phyloP scores from a whole-genome alignment of 1,140 invertebrate genomes.

The Caenorhabditis briggsae region DNA sequence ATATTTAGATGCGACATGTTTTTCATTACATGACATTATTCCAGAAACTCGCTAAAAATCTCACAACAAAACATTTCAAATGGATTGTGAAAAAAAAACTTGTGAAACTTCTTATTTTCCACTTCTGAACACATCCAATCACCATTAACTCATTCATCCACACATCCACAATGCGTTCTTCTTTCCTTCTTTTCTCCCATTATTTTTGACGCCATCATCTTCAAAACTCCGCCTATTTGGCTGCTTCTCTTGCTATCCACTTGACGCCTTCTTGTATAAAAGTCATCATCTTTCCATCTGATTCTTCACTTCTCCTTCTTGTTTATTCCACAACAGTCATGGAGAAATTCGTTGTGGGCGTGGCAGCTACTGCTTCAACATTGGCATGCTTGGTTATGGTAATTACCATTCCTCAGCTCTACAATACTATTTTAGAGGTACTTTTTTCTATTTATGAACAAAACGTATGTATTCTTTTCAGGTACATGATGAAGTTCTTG shows the following conservation, averaged over 20 bases:
- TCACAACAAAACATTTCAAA: neutral
- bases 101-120: neutral
- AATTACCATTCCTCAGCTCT: slow-evolving; percentile 37
- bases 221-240: slow-evolving; percentile 26
- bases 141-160: slow-evolving; percentile 49
- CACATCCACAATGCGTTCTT: slow-evolving; percentile 33
- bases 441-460: neutral
- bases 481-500: slow-evolving; percentile 56
- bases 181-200: slow-evolving; percentile 1
- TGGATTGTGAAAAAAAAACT: too few species aligned
- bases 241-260: neutral
- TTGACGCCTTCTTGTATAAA: slow-evolving; percentile 51
- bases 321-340: slow-evolving; percentile 10
- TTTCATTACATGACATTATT: too few species aligned
- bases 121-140: slow-evolving; percentile 4
- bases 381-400: slow-evolving; percentile 39
- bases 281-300: neutral
- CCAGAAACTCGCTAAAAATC: too few species aligned
- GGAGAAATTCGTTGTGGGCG: slow-evolving; percentile 45
- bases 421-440: slow-evolving; percentile 47
- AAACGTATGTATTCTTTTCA: neutral
- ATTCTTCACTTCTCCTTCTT: slow-evolving; percentile 23
- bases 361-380: slow-evolving; percentile 37
- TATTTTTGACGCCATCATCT: slow-evolving; percentile 48
- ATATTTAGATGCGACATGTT: too few species aligned